A percentile compares a stretch with the other conserved stretches of the same genome.
Conservation (phyloP, 2,888 invertebrate genomes). For the Rhogogaster chlorosoma region DNA sequence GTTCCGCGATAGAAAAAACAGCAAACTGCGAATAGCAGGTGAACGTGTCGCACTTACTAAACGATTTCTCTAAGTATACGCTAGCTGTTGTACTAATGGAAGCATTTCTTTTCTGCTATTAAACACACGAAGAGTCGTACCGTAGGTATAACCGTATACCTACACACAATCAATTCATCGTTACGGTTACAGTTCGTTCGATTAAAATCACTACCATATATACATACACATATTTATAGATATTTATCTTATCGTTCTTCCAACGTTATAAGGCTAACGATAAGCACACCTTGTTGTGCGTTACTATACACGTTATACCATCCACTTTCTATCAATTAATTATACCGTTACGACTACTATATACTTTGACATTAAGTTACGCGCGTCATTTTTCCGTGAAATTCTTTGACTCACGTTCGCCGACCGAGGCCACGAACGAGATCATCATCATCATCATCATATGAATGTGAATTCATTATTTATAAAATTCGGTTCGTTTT, state of each 20-base stretch:
- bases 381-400: slow-evolving; percentile 10
- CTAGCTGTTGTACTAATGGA: neutral
- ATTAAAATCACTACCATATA: neutral
- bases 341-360: slow-evolving; percentile 49
- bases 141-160: too few species aligned
- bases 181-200: neutral
- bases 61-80: slow-evolving; percentile 20
- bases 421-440: neutral
- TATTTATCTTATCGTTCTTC: slow-evolving; percentile 1
- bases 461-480: neutral
- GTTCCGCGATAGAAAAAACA: neutral
- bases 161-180: neutral
- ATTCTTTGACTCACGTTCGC: slow-evolving; percentile 17
- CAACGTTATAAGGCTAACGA: neutral
- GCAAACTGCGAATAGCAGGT: slow-evolving; percentile 16
- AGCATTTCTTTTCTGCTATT: neutral
- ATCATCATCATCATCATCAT: neutral
- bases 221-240: neutral
- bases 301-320: slow-evolving; percentile 1
- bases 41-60: slow-evolving; percentile 46
- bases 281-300: neutral
- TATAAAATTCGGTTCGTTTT: neutral
- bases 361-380: slow-evolving; percentile 34
- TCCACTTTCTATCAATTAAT: slow-evolving; percentile 52
- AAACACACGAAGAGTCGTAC: neutral